phyloP scores from a whole-genome alignment of 2,888 invertebrate species.

The Pristionchus maxplancki region DNA sequence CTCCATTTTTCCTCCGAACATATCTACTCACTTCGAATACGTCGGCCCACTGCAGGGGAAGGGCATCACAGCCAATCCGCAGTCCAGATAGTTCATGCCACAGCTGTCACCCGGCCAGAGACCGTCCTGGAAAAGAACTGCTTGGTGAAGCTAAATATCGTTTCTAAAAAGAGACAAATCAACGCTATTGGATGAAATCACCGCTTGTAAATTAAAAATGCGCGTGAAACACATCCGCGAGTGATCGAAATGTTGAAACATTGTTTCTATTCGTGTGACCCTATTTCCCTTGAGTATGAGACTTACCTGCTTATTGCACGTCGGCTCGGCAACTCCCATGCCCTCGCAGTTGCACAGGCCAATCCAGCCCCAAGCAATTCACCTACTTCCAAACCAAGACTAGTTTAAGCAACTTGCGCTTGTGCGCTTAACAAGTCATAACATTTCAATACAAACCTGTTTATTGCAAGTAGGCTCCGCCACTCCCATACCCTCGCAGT shows the following conservation, averaged over 20 bases:
- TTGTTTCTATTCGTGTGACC: no score
- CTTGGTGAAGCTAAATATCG: no score
- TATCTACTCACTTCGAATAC: background rate
- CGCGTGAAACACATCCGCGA: no score
- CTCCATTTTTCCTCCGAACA: no score
- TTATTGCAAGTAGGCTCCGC: slow-evolving; percentile 68
- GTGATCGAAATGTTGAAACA: no score
- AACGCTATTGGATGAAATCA: background rate
- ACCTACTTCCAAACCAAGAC: background rate
- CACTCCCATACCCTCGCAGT: slow-evolving; percentile 63
- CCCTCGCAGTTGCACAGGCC: slow-evolving; percentile 73
- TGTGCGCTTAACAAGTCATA: background rate
- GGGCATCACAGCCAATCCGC: slow-evolving; percentile 59
- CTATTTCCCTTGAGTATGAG: no score
- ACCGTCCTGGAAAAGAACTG: slow-evolving; percentile 59
- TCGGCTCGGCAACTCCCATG: slow-evolving; percentile 58
- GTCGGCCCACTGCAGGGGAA: slow-evolving; percentile 58
- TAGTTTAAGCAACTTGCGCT: background rate
- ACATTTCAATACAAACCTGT: slow-evolving; percentile 38
- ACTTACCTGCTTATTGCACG: slow-evolving; percentile 65
- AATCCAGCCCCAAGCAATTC: background rate
- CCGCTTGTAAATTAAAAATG: background rate
- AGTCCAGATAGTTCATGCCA: slow-evolving; percentile 64
- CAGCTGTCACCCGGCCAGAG: slow-evolving; percentile 71
- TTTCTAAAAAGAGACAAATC: no score